Conservation (phyloP, 23 tunicate species). For the Aplidium turbinatum region DNA sequence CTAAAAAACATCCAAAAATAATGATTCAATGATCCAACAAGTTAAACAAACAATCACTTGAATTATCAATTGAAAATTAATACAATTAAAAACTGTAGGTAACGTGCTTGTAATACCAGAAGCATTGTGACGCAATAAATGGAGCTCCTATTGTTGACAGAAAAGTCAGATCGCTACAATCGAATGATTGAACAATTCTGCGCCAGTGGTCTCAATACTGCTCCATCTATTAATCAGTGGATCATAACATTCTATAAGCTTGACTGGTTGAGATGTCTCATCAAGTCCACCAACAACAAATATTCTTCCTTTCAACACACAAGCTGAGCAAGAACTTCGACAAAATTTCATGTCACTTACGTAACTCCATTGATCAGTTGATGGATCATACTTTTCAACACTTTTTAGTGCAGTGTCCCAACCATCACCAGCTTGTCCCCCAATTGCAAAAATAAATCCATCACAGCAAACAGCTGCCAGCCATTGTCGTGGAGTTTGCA, state of each 20-base stretch:
- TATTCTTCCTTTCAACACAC: slow-evolving; percentile 8
- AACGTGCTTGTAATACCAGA: no score
- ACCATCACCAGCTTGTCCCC: neutral
- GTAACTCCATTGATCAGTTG: neutral
- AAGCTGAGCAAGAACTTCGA: neutral
- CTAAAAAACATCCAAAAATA: no score
- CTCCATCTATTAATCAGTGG: neutral
- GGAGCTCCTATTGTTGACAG: no score
- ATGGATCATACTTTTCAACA: slow-evolving; percentile 22
- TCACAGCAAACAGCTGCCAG: slow-evolving; percentile 8
- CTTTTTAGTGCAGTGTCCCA: neutral
- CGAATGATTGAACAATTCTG: neutral
- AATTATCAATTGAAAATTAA: no score
- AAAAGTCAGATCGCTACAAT: no score
- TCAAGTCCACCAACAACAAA: slow-evolving; percentile 13
- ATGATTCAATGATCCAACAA: no score
- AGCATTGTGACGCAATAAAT: no score
- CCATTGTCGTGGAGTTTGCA: neutral
- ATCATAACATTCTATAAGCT: neutral
- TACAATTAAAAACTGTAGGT: no score
- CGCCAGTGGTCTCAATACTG: neutral
- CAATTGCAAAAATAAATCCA: slow-evolving; percentile 6
- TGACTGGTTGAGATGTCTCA: neutral
- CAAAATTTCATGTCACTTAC: slow-evolving; percentile 4
- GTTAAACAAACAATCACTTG: no score